Base-by-base conservation (phyloP, 1,140 invertebrate genomes). In the Agrypnia vestita region DNA sequence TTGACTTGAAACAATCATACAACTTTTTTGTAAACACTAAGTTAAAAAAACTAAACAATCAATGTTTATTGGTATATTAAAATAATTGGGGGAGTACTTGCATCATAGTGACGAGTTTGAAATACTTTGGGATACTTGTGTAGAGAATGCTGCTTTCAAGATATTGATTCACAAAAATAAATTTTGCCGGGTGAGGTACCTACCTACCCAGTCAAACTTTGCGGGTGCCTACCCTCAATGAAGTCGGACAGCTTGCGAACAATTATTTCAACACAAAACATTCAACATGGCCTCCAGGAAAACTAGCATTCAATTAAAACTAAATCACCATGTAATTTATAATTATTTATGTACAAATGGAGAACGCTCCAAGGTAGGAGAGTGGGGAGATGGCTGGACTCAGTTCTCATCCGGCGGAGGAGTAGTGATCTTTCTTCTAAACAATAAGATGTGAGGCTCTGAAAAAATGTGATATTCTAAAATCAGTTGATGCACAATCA, bases 371-470 rank as follows among this genome's bases (percentile, higher is more conserved):
- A 67, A 46, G 51, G 25, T 35, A 35, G 25, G 49, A 35, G 62
- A 67, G 1, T 47, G 43, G 44, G 49, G 47, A 72, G 6, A 21
- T 35, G 17, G 35, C n/a, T 43, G 43, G 62, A 13, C 75, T 85
- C 84, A 87, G 81, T 87, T 87, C 71, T 86, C 86, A 43, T 91
- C 88, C 75, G 87, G 83, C 25, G 87, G 89, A 72, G 89, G 89
- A 44, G 87, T 87, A 25, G 90, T 92, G 81, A 91, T 92, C 86
- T 92, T 91, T 85, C 93, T 88, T 86, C 92, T 91, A 85, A 94
- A 94, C 64, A 94, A 86, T 71, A 94, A 84, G 83, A 94, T 92
- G 83, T 94, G 93, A 15, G 93, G 93, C 85, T 94, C 93, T 93
- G 89, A 91, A 92, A 79, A 77, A 83, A 74, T 15, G 11, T 3